phyloP scores from a whole-genome alignment of 2,113 vertebrate genomes.

The Vidua macroura region DNA sequence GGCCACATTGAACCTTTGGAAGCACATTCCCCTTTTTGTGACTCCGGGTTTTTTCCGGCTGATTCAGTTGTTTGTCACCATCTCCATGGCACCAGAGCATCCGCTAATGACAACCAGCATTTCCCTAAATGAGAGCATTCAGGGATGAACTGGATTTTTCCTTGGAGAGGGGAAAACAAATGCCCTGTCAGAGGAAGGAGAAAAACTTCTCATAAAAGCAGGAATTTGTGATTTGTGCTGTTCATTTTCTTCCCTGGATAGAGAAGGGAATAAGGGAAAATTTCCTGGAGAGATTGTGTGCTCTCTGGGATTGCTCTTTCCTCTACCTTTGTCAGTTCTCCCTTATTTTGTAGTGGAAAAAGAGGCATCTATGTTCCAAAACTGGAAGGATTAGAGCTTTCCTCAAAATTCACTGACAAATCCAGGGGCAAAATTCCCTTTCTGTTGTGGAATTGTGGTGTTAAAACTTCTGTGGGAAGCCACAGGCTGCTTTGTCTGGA shows the following conservation, averaged over 20 bases:
- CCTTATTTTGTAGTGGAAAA: not conserved
- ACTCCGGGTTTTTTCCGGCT: not conserved
- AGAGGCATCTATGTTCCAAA: not conserved
- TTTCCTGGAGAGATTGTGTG: not conserved
- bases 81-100: not conserved
- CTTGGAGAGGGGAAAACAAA: not conserved
- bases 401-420: not conserved
- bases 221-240: not conserved
- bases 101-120: not conserved
- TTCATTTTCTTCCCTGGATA: not conserved
- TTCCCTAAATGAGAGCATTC: not conserved
- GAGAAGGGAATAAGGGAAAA: not conserved
- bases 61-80: conserved; percentile 19
- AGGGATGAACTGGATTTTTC: not conserved
- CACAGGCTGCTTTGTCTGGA: not conserved
- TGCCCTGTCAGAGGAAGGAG: not conserved
- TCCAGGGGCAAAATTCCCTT: not conserved
- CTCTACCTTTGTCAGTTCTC: not conserved
- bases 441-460: not conserved
- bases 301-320: not conserved
- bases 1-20: not conserved
- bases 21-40: not conserved
- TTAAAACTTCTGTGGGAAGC: not conserved
- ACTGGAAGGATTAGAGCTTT: not conserved
- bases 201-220: not conserved